Evolutionary conservation across 1,140 invertebrate genomes (phyloP).

Genomic region (Bombyx mandarina): DNA sequence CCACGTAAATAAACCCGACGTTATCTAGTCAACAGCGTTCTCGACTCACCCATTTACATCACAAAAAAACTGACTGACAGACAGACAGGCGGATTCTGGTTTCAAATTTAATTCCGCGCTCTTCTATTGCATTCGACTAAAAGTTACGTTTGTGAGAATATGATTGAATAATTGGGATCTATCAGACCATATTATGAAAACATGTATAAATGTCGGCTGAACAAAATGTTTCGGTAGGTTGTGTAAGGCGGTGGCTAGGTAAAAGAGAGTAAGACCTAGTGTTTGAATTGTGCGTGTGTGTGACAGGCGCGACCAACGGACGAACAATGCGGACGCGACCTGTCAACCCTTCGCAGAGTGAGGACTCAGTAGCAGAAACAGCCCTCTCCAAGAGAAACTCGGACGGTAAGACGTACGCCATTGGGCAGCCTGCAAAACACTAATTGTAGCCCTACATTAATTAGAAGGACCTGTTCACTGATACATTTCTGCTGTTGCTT

Average conservation of each 20-base stretch:
- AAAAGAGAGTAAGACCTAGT: conserved; percentile 19
- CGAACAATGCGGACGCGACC: conserved; percentile 48
- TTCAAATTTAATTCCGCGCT: not conserved
- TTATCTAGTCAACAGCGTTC: conserved; percentile 4
- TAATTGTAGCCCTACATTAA: not conserved
- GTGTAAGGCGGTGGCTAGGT: conserved; percentile 3
- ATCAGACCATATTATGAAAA: not conserved
- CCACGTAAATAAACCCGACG: not conserved
- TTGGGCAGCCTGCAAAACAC: conserved; percentile 6
- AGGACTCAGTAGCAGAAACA: conserved; percentile 84
- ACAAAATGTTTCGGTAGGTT: not conserved
- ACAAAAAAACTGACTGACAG: conserved; percentile 25
- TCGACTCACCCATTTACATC: conserved; percentile 8
- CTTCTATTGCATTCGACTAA: no score
- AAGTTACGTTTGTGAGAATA: not conserved
- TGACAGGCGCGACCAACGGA: conserved; percentile 58
- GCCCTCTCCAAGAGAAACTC: conserved; percentile 85
- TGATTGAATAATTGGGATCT: conserved; percentile 1
- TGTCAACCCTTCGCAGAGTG: conserved; percentile 80
- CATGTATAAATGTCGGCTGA: not conserved
- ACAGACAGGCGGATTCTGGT: conserved; percentile 32
- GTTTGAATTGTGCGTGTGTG: conserved; percentile 53
- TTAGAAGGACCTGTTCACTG: no score
- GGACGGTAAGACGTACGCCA: conserved; percentile 77
- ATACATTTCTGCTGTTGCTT: no score